These are phyloP conservation scores for Callosobruchus maculatus DNA, from an alignment of 2,888 invertebrate genomes.

Conservation along the genomic window DNA sequence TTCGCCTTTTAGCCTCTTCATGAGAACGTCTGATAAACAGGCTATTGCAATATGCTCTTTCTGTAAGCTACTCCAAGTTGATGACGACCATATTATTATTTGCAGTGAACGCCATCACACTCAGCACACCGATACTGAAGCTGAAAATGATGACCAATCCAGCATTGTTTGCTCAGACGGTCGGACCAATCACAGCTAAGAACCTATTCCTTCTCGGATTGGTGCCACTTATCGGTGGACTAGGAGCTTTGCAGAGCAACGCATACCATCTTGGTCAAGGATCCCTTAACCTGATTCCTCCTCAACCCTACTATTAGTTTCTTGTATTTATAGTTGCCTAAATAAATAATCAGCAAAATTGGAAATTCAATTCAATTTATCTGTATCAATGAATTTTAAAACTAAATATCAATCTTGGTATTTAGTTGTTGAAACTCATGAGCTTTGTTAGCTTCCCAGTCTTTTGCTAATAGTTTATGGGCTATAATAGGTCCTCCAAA, in stretches of 20 bases:
- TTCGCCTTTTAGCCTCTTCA: too few relatives aligned
- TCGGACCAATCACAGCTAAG: not conserved
- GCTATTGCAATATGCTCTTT: too few relatives aligned
- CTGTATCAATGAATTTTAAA: too few relatives aligned
- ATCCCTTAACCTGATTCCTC: not conserved
- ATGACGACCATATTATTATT: too few relatives aligned
- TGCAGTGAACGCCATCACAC: not conserved
- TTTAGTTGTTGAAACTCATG: too few relatives aligned
- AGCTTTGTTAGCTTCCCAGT: too few relatives aligned
- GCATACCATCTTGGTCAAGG: not conserved
- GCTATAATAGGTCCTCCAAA: too few relatives aligned
- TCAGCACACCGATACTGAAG: not conserved
- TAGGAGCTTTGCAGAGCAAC: not conserved
- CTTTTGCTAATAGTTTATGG: too few relatives aligned
- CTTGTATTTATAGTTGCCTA: not conserved
- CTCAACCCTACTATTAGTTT: not conserved
- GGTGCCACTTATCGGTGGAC: not conserved
- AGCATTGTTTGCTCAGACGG: not conserved
- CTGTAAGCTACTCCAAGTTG: too few relatives aligned
- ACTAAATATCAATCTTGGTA: too few relatives aligned
- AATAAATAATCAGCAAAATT: not conserved
- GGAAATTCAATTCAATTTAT: too few relatives aligned
- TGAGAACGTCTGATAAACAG: too few relatives aligned
- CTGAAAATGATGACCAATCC: not conserved
- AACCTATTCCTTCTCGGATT: not conserved